Percentiles rank a stretch among this genome's conserved stretches.
Conservation (phyloP, 2,888 invertebrate species). For the Sussaba pulchella region DNA sequence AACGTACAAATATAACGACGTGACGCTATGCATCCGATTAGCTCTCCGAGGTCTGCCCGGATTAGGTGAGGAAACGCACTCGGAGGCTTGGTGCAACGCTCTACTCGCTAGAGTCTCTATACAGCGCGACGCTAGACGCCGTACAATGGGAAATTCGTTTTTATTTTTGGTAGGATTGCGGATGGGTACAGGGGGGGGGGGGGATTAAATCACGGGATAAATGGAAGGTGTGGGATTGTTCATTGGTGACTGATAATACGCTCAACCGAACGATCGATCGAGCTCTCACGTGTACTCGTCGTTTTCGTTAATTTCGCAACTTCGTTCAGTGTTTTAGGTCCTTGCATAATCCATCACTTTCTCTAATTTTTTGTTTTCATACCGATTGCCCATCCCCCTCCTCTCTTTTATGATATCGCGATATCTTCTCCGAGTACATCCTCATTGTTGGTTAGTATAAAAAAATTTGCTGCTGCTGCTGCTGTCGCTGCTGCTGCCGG, state of each 20-base stretch:
- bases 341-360: constrained; percentile 19
- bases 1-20: constrained; percentile 82
- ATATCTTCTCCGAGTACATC: constrained; percentile 28
- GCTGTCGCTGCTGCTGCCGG: constrained; percentile 77
- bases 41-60: constrained; percentile 60
- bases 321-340: constrained; percentile 40
- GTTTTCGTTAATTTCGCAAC: constrained; percentile 35
- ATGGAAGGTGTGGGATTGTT: no score
- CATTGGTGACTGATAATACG: no score
- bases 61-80: constrained; percentile 59
- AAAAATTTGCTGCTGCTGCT: constrained; percentile 77
- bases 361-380: constrained; percentile 28
- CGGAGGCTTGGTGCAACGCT: constrained; percentile 63
- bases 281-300: constrained; percentile 19
- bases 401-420: constrained; percentile 11
- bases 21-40: constrained; percentile 73
- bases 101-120: constrained; percentile 82
- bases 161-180: constrained; percentile 43
- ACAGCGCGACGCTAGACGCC: constrained; percentile 81
- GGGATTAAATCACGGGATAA: constrained; percentile 27
- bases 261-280: no score
- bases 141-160: constrained; percentile 71
- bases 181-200: constrained; percentile 12
- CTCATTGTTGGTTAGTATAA: constrained; percentile 76
- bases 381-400: constrained; percentile 42